These are phyloP conservation scores for Heliangelus exortis DNA, from an alignment of 2,797 vertebrate genomes.

Conservation along the genomic window DNA sequence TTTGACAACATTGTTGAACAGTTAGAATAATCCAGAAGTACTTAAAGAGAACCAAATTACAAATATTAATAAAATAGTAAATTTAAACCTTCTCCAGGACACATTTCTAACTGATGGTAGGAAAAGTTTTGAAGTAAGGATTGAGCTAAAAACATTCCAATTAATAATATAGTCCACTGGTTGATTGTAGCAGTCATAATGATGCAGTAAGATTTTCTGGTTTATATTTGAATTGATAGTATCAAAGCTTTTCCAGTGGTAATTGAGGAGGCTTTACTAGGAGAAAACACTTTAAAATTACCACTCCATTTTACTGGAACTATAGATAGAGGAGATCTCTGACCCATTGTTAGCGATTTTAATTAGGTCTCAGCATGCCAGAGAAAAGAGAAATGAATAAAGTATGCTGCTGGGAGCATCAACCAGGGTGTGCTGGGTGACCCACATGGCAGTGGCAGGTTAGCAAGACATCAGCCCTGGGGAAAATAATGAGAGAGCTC, in stretches of 20 bases:
- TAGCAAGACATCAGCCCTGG: neutral
- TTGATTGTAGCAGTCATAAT: neutral
- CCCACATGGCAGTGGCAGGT: neutral
- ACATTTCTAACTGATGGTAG: neutral
- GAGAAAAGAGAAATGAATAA: neutral
- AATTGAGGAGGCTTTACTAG: neutral
- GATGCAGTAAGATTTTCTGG: neutral
- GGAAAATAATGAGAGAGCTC: neutral
- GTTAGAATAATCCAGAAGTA: neutral
- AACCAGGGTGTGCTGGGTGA: neutral
- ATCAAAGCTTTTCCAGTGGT: neutral
- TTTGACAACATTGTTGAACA: neutral
- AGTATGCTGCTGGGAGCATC: neutral
- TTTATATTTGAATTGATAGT: neutral
- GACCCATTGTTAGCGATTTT: neutral
- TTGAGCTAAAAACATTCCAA: neutral
- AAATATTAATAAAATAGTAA: neutral
- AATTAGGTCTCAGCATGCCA: neutral
- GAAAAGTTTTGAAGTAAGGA: neutral
- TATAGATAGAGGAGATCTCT: neutral
- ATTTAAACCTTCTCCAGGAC: neutral
- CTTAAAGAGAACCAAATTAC: neutral
- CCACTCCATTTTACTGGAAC: neutral
- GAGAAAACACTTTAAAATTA: neutral
- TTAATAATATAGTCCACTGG: neutral